Percentiles rank a stretch among this genome's conserved stretches.
Evolutionary conservation across 1,140 invertebrate species (phyloP).

Genomic region (Glomeris maerens): DNA sequence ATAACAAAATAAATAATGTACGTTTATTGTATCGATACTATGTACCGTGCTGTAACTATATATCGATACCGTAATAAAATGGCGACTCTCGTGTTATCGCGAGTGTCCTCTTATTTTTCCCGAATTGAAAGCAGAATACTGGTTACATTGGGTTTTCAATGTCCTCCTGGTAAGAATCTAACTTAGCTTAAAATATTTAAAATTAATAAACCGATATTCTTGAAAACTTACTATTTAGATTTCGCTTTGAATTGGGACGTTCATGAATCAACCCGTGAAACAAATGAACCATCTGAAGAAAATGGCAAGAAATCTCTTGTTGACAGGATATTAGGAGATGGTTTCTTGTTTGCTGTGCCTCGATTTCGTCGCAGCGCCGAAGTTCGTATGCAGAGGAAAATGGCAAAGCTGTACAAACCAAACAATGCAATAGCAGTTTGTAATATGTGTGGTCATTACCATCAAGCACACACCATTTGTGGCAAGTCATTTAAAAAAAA

Average conservation of each 20-base stretch:
- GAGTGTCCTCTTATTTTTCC: too few species aligned
- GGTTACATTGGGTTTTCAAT: too few species aligned
- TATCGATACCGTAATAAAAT: too few species aligned
- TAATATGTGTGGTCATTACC: slow-evolving; percentile 59
- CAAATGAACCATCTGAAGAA: not conserved
- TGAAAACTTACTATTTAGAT: too few species aligned
- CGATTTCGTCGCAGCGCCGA: slow-evolving; percentile 58
- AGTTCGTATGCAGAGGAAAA: slow-evolving; percentile 48
- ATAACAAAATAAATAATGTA: too few species aligned
- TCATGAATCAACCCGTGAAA: not conserved
- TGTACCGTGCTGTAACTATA: too few species aligned
- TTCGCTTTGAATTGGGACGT: not conserved
- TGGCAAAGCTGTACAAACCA: slow-evolving; percentile 45
- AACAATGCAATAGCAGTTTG: slow-evolving; percentile 61
- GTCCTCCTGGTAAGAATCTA: too few species aligned
- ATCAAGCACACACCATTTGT: slow-evolving; percentile 59
- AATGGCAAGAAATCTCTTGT: not conserved
- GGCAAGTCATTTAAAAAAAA: slow-evolving; percentile 38
- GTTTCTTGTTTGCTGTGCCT: slow-evolving; percentile 67
- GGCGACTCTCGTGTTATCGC: too few species aligned
- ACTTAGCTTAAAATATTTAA: too few species aligned
- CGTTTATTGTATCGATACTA: too few species aligned
- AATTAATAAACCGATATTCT: too few species aligned
- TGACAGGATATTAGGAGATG: slow-evolving; percentile 39
- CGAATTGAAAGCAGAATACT: too few species aligned